A percentile compares a stretch with the other conserved stretches of the same genome.
Evolutionary conservation across 2,113 vertebrate genomes (phyloP).

Genomic region (Aphyosemion australe): DNA sequence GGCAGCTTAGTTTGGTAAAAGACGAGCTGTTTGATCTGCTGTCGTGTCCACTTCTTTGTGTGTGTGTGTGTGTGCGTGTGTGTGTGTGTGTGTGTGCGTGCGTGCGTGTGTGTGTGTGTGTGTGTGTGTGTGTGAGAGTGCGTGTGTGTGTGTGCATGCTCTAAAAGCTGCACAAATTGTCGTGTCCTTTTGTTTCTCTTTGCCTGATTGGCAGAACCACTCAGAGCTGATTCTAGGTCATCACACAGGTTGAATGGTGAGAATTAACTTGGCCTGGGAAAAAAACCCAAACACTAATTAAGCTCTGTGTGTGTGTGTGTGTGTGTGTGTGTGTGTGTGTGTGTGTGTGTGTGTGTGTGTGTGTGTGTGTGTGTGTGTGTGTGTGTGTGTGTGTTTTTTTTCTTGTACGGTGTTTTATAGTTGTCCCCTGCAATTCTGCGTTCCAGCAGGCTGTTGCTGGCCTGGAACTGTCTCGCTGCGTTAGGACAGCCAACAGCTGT

Average conservation of each 20-base stretch:
- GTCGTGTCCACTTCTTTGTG: not conserved
- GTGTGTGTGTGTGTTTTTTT: not conserved
- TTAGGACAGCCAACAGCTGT: constrained; percentile 42
- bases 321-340: too few relatives aligned
- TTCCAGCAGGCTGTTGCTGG: constrained; percentile 36
- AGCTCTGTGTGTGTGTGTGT: constrained; percentile 39
- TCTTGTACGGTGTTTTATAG: constrained; percentile 4
- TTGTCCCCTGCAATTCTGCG: constrained; percentile 23
- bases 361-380: too few relatives aligned
- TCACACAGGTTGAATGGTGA: constrained; percentile 56
- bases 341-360: too few relatives aligned
- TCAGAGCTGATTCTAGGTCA: constrained; percentile 40
- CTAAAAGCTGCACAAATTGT: constrained; percentile 6
- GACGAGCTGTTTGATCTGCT: not conserved
- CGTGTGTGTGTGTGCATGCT: constrained; percentile 4
- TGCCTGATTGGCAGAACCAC: constrained; percentile 40
- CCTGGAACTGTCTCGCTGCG: constrained; percentile 54
- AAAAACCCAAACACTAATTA: constrained; percentile 53
- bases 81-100: constrained; percentile 1
- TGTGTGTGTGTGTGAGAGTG: constrained; percentile 4
- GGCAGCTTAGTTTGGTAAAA: not conserved
- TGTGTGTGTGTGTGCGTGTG: constrained; percentile 6
- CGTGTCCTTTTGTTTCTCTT: constrained; percentile 7
- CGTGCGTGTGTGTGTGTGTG: too few relatives aligned
- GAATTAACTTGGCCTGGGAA: constrained; percentile 43